A percentile compares a stretch with the other conserved stretches of the same genome.
Conservation (phyloP, 2,888 invertebrate genomes). For the Noctua janthina region DNA sequence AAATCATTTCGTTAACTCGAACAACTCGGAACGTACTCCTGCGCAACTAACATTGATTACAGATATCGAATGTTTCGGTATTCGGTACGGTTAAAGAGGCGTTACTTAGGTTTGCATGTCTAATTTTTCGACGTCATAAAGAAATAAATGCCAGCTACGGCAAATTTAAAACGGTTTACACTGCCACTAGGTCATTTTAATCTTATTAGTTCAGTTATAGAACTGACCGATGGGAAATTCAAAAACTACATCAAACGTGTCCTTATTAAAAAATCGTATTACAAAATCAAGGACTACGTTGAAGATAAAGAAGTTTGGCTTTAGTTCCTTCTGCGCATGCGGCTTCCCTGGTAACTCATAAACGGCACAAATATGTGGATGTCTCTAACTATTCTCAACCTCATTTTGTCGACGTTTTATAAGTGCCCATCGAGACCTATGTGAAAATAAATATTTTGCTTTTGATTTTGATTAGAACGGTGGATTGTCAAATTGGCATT, state of each 20-base stretch:
- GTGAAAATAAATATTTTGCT: too few relatives aligned
- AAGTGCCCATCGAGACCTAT: too few relatives aligned
- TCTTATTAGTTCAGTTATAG: neutral
- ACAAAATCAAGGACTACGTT: too few relatives aligned
- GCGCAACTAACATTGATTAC: conserved; percentile 80
- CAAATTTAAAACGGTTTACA: conserved; percentile 41
- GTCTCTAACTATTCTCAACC: too few relatives aligned
- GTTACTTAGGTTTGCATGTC: conserved; percentile 71
- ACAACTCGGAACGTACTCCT: conserved; percentile 53
- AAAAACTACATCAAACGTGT: too few relatives aligned
- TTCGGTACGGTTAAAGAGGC: conserved; percentile 75
- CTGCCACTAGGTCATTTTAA: neutral
- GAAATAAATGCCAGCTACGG: conserved; percentile 62
- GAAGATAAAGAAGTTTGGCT: too few relatives aligned
- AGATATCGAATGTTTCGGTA: conserved; percentile 76
- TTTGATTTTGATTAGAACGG: neutral
- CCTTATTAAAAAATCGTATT: too few relatives aligned
- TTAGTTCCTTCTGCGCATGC: too few relatives aligned
- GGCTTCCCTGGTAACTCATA: too few relatives aligned
- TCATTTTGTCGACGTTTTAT: too few relatives aligned
- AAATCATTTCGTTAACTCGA: conserved; percentile 82
- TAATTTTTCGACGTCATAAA: conserved; percentile 68
- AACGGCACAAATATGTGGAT: too few relatives aligned
- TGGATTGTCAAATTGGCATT: neutral
- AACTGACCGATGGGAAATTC: too few relatives aligned